Conservation (phyloP, 2,888 invertebrate species). For the Nomada ferruginata region DNA sequence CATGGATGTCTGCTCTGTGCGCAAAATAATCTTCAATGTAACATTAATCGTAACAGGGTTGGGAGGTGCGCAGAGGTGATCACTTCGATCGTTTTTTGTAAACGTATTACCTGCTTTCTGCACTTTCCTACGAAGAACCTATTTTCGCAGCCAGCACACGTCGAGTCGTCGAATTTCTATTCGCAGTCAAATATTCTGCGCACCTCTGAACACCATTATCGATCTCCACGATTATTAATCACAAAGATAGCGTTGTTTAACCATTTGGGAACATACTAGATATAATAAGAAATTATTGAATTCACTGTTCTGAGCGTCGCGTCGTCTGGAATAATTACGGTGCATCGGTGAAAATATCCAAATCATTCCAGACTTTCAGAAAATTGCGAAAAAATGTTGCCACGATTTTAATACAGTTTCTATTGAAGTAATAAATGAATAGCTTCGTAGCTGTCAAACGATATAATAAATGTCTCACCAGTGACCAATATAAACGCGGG, state of each 20-base stretch:
- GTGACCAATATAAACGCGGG: not conserved
- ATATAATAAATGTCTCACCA: too few species aligned
- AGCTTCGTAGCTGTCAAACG: too few species aligned
- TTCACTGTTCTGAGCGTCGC: conserved; percentile 11
- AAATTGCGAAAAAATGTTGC: too few species aligned
- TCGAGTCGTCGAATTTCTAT: not conserved
- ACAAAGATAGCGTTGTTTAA: conserved; percentile 42
- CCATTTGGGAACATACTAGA: conserved; percentile 45
- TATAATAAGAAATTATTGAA: conserved; percentile 21
- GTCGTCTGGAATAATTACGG: conserved; percentile 19
- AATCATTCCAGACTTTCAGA: not conserved
- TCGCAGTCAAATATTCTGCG: not conserved
- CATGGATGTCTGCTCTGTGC: conserved; percentile 50
- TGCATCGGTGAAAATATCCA: conserved; percentile 5
- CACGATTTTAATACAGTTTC: too few species aligned
- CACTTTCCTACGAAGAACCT: conserved; percentile 36
- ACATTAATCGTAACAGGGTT: conserved; percentile 14
- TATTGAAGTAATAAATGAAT: too few species aligned
- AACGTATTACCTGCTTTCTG: conserved; percentile 8
- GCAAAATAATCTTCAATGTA: conserved; percentile 37
- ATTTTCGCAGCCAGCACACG: conserved; percentile 23
- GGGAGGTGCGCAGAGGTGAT: conserved; percentile 1
- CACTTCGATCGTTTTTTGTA: too few species aligned
- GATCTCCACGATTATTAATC: conserved; percentile 7
- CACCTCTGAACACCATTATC: conserved; percentile 18